A percentile compares a stretch with the other conserved stretches of the same genome.
phyloP scores from a whole-genome alignment of 2,888 invertebrate species.

The Clanis bilineata region DNA sequence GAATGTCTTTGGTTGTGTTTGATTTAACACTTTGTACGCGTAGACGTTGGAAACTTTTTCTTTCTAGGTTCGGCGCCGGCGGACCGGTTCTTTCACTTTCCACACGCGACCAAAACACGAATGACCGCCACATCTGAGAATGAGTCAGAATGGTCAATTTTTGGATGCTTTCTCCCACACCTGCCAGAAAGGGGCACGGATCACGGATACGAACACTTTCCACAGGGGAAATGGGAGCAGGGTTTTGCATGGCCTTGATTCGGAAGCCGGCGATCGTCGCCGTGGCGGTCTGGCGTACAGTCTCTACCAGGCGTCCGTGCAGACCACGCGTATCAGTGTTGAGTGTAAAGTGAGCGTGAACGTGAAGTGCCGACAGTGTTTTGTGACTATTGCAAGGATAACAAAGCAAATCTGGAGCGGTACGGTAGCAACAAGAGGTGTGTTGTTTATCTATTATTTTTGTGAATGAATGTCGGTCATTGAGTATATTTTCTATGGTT shows the following conservation, averaged over 20 bases:
- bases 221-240: conserved; percentile 76
- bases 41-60: conserved; percentile 43
- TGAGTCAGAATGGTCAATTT: conserved; percentile 72
- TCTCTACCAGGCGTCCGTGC: too few relatives aligned
- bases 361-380: conserved; percentile 36
- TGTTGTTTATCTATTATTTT: conserved; percentile 48
- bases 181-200: conserved; percentile 75
- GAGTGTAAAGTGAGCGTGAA: conserved; percentile 30
- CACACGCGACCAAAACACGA: conserved; percentile 43
- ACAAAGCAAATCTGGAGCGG: conserved; percentile 69
- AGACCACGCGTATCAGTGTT: neutral
- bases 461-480: conserved; percentile 42
- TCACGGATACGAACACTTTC: conserved; percentile 79
- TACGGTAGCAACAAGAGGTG: conserved; percentile 58
- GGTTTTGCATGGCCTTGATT: conserved; percentile 78
- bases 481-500: conserved; percentile 36
- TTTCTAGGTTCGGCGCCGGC: conserved; percentile 54
- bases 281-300: neutral
- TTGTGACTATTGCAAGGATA: conserved; percentile 52
- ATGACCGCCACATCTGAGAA: conserved; percentile 56
- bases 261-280: conserved; percentile 38
- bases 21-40: conserved; percentile 5
- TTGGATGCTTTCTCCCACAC: conserved; percentile 80
- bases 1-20: too few relatives aligned
- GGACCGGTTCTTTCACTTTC: conserved; percentile 75